phyloP scores from a whole-genome alignment of 2,888 invertebrate genomes.

The Rhimphoctona megacephalus region DNA sequence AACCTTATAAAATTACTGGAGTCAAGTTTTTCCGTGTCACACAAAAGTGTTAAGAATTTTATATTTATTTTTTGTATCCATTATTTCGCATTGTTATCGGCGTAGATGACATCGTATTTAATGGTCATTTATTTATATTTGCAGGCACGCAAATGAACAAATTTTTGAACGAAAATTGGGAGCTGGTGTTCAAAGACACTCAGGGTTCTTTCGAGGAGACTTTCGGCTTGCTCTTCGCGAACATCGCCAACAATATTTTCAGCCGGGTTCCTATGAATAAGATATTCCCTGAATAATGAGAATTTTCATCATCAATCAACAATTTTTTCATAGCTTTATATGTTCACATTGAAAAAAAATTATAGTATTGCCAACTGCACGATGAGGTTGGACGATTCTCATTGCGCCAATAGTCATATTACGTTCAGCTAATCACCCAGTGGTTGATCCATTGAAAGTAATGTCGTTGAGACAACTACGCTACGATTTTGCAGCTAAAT shows the following conservation, averaged over 20 bases:
- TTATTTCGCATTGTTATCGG: neutral
- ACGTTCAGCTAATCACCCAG: too few relatives aligned
- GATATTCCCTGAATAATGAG: slow-evolving; percentile 85
- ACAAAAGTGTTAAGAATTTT: too few relatives aligned
- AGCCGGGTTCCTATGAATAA: slow-evolving; percentile 89
- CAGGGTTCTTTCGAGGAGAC: slow-evolving; percentile 89
- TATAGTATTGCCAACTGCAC: too few relatives aligned
- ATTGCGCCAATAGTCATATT: too few relatives aligned
- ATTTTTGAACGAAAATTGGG: slow-evolving; percentile 89
- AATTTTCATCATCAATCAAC: neutral
- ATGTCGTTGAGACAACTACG: too few relatives aligned
- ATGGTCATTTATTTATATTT: slow-evolving; percentile 34
- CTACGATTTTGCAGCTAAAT: too few relatives aligned
- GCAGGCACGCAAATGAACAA: slow-evolving; percentile 87
- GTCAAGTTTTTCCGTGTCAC: too few relatives aligned
- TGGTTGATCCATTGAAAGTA: too few relatives aligned
- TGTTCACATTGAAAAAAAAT: neutral
- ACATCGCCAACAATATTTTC: slow-evolving; percentile 89
- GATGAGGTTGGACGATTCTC: too few relatives aligned
- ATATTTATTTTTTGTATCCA: too few relatives aligned
- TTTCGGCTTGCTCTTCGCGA: slow-evolving; percentile 88
- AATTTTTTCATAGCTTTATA: neutral
- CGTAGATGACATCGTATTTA: neutral
- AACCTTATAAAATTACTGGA: too few relatives aligned
- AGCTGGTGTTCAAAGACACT: slow-evolving; percentile 89